These are phyloP conservation scores for Rattus norvegicus DNA, from an alignment of 2,113 vertebrate species.

Conservation along the genomic window DNA sequence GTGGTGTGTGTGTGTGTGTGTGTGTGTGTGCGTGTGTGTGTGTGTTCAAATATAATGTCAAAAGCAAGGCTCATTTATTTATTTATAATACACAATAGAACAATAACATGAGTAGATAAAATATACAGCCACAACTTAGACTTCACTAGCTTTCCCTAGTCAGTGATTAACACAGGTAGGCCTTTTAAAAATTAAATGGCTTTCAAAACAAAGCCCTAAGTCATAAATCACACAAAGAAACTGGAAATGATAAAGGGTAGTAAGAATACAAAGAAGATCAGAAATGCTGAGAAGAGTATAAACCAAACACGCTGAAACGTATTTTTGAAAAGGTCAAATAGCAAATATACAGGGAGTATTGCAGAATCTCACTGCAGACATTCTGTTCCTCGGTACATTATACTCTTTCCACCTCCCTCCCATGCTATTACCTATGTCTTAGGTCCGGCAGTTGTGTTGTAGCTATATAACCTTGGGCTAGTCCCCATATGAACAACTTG, in stretches of 20 bases:
- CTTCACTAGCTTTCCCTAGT: neutral
- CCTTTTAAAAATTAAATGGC: neutral
- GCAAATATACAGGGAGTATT: neutral
- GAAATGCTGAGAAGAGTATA: neutral
- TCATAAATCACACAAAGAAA: neutral
- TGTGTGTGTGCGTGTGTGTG: too few species aligned
- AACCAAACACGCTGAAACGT: neutral
- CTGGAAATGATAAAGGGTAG: neutral
- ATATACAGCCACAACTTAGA: neutral
- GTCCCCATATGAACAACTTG: neutral
- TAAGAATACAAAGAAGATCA: neutral
- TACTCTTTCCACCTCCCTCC: too few species aligned
- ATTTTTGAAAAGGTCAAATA: neutral
- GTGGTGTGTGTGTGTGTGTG: neutral
- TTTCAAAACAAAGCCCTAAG: neutral
- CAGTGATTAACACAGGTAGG: neutral
- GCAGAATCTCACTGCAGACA: neutral
- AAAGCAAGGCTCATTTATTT: neutral
- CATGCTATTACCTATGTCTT: neutral
- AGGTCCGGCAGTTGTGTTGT: neutral
- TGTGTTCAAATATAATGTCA: neutral
- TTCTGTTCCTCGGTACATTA: neutral
- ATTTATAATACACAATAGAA: neutral
- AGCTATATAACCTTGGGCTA: neutral
- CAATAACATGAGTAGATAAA: neutral